Evolutionary conservation across 64 coral and sea anemone genomes (phyloP).

Genomic region (Porites lutea): DNA sequence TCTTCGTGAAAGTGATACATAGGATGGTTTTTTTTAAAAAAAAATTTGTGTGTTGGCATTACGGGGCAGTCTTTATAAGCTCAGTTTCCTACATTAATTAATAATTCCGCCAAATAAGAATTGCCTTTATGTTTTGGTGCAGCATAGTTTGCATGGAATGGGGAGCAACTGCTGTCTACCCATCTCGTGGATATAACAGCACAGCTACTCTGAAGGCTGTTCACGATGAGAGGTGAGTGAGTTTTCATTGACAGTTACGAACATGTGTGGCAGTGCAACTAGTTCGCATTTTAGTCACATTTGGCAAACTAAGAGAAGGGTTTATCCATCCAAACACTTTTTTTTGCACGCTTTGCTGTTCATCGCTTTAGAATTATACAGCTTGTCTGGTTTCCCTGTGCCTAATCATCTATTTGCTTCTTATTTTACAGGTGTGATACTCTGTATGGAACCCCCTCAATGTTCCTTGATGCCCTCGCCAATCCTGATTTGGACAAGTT

Average conservation of each 20-base stretch:
- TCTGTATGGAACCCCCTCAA: constrained; percentile 76
- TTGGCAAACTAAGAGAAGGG: no score
- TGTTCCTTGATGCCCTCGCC: constrained; percentile 75
- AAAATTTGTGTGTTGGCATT: no score
- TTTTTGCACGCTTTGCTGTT: no score
- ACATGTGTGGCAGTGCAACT: no score
- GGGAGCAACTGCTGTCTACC: constrained; percentile 89
- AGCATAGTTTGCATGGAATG: constrained; percentile 68
- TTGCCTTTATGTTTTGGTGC: not conserved
- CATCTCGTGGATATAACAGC: constrained; percentile 79
- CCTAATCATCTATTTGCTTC: not conserved
- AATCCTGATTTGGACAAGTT: constrained; percentile 68
- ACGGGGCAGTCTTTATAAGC: no score
- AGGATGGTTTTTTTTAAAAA: no score
- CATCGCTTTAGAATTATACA: no score
- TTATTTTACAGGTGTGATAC: constrained; percentile 62
- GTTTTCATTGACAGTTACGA: not conserved
- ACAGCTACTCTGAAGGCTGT: constrained; percentile 70
- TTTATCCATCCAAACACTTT: no score
- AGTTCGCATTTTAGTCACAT: no score
- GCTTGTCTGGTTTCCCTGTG: no score
- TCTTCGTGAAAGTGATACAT: no score
- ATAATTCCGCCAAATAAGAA: not conserved
- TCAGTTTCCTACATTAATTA: no score
- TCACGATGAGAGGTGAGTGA: constrained; percentile 91